Evolutionary conservation across 2,797 vertebrate species (phyloP).

Genomic region (Neostethus bicornis): DNA sequence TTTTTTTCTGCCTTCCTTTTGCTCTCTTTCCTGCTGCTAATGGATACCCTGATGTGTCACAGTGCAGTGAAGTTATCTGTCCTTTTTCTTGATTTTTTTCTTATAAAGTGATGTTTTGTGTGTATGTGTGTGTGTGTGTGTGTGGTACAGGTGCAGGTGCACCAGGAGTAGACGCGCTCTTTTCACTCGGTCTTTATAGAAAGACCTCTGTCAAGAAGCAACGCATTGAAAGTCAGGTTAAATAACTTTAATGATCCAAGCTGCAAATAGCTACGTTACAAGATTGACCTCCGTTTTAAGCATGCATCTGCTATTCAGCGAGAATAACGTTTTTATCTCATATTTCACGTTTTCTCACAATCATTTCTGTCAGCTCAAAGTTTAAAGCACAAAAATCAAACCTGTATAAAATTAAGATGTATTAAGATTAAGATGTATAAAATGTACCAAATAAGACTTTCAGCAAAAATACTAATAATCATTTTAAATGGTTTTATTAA

Average conservation of each 20-base stretch:
- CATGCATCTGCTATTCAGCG: slow-evolving; percentile 45
- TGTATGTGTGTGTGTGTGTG: too few species aligned
- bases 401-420: slow-evolving; percentile 20
- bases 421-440: slow-evolving; percentile 52
- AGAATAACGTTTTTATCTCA: slow-evolving; percentile 57
- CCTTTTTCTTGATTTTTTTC: slow-evolving; percentile 52
- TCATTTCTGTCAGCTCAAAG: slow-evolving; percentile 44
- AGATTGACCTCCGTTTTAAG: slow-evolving; percentile 63
- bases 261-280: slow-evolving; percentile 65
- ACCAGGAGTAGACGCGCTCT: slow-evolving; percentile 41
- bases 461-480: slow-evolving; percentile 47
- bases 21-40: slow-evolving; percentile 51
- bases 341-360: slow-evolving; percentile 24
- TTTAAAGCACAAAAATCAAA: slow-evolving; percentile 42
- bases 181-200: slow-evolving; percentile 41
- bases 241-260: slow-evolving; percentile 69
- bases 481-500: slow-evolving; percentile 53
- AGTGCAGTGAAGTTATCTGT: slow-evolving; percentile 48
- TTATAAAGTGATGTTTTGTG: slow-evolving; percentile 42
- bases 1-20: slow-evolving; percentile 29
- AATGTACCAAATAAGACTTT: slow-evolving; percentile 58
- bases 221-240: slow-evolving; percentile 58
- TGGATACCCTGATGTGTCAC: slow-evolving; percentile 60
- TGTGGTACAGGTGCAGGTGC: slow-evolving; percentile 44
- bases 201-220: slow-evolving; percentile 51